Evolutionary conservation across 2,888 invertebrate genomes (phyloP), one percentile per base, ranked within the genome.

Genomic region (Strigamia transsilvanica): DNA sequence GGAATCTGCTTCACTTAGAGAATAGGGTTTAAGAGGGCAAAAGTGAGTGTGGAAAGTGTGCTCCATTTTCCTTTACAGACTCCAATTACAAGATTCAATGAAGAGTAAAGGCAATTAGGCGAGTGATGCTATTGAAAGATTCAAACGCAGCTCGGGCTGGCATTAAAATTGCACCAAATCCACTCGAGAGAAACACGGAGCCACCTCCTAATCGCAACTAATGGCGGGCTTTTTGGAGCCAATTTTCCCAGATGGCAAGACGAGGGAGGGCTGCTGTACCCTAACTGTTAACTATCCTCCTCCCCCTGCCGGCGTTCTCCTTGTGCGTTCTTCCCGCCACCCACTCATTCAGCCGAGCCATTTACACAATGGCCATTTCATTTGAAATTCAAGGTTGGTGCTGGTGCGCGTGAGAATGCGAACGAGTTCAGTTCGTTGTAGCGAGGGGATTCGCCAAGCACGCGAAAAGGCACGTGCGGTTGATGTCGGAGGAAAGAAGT

Each of bases 121-220:
- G 79, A 79, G 42, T 79, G 41, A 42, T 38, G 41, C 79, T 79
- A 79, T 79, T 79, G 79, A 79, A 79, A 79, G 79, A 79, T 79
- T 79, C 79, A 79, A 79, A 79, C 79, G 42, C 42, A 38, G 79
- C 79, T 79, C 41, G 38, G 38, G 41, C 79, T 79, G 38, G 41
- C 79, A 79, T 79, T 79, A 79, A 79, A 79, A 79, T 79, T 79
- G 38, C 79, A 79, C 79, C 73, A 79, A 79, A 42, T 79, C 79
- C 79, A 73, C 73, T 73, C 73, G 73, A 79, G 79, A 79, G 79
- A 79, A 38, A 38, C 79, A 42, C 38, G 34, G 38, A 79, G 79
- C 38, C 38, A 79, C 41, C 73, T 38, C 38, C 79, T 79, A 79
- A 79, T 79, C 79, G 38, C 41, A 79, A 79, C 79, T 79, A 79